Evolutionary conservation across 2,797 vertebrate species (phyloP).

Genomic region (Rallus crepitans): DNA sequence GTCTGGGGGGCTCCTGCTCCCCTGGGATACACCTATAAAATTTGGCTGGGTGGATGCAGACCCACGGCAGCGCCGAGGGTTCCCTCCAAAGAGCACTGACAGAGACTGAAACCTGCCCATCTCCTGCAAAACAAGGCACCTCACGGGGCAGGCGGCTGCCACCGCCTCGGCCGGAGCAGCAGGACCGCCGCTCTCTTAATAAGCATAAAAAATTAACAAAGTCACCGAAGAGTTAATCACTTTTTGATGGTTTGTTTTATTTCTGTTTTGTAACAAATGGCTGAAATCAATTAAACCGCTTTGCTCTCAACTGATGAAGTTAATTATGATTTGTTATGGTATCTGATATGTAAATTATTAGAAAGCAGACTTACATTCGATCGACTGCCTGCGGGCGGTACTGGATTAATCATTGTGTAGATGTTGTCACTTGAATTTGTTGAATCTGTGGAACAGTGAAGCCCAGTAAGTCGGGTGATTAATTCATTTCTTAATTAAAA

Average conservation of each 20-base stretch:
- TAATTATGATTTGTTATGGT: slow-evolving; percentile 88
- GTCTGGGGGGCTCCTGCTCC: accelerated
- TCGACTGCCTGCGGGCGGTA: slow-evolving; percentile 93
- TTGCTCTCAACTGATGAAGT: slow-evolving; percentile 84
- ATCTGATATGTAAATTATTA: slow-evolving; percentile 85
- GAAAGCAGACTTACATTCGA: slow-evolving; percentile 92
- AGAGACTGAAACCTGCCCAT: background rate
- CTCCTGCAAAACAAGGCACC: background rate
- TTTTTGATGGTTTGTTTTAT: slow-evolving; percentile 82
- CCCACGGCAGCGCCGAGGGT: background rate
- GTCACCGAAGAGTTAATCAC: slow-evolving; percentile 76
- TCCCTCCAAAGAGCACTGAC: background rate
- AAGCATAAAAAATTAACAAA: slow-evolving; percentile 64
- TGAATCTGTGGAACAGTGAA: slow-evolving; percentile 88
- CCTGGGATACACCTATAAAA: background rate
- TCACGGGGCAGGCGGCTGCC: background rate
- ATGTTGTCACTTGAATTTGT: slow-evolving; percentile 99
- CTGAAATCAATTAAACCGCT: slow-evolving; percentile 85
- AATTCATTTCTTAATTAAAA: slow-evolving; percentile 87
- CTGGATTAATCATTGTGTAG: slow-evolving; percentile 99
- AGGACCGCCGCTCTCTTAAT: background rate
- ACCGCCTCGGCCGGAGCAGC: background rate
- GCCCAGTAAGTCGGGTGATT: slow-evolving; percentile 80
- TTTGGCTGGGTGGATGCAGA: background rate
- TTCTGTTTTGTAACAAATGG: slow-evolving; percentile 84